Percentiles rank a stretch among this genome's conserved stretches.
Conservation (phyloP, 2,888 invertebrate genomes). For the Synanthedon formicaeformis region DNA sequence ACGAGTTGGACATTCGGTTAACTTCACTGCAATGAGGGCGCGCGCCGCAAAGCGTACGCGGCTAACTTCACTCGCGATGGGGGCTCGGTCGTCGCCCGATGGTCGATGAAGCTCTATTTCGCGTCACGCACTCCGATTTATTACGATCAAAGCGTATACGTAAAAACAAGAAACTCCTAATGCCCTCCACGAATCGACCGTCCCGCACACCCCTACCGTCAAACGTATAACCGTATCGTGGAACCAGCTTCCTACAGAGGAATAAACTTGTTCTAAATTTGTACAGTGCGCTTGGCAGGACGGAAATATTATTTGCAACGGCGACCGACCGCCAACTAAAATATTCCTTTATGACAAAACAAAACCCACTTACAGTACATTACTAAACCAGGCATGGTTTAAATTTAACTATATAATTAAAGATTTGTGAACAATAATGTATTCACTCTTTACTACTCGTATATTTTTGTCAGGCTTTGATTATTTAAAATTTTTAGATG, state of each 20-base stretch:
- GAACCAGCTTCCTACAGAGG: conserved; percentile 11
- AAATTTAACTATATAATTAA: too few species aligned
- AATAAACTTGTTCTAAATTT: conserved; percentile 40
- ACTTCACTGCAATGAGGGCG: conserved; percentile 43
- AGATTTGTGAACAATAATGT: too few species aligned
- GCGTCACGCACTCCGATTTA: conserved; percentile 57
- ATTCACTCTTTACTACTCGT: too few species aligned
- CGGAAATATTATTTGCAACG: conserved; percentile 43
- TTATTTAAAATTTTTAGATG: too few species aligned
- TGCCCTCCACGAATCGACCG: conserved; percentile 14
- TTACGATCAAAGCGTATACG: conserved; percentile 18
- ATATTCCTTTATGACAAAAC: background rate
- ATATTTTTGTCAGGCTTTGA: too few species aligned
- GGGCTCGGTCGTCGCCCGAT: conserved; percentile 40
- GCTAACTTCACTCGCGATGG: conserved; percentile 37
- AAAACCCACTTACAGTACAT: background rate
- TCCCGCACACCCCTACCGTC: conserved; percentile 1
- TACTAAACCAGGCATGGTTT: too few species aligned
- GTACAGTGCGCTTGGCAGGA: conserved; percentile 17
- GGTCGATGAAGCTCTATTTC: conserved; percentile 54
- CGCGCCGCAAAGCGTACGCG: conserved; percentile 31
- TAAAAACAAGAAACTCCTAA: conserved; percentile 20
- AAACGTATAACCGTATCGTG: background rate
- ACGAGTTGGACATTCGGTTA: conserved; percentile 25
- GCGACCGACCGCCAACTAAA: conserved; percentile 28